Evolutionary conservation across 2,113 vertebrate species (phyloP).

Genomic region (Apistogramma diplotaenia): DNA sequence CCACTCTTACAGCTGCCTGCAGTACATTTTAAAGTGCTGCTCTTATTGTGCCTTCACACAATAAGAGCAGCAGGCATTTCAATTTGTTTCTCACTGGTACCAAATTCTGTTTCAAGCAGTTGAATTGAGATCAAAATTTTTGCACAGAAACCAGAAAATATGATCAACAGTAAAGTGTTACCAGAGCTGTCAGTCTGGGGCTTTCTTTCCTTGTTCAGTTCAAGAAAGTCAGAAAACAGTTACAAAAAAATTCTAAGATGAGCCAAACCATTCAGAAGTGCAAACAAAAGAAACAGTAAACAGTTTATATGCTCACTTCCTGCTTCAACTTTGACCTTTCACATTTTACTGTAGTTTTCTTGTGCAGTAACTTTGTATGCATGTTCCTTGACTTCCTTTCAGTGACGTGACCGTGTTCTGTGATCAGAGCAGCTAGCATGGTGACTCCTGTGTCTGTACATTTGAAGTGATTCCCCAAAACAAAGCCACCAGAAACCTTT

Average conservation of each 20-base stretch:
- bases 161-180: too few species aligned
- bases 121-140: neutral
- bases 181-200: neutral
- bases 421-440: neutral
- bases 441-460: neutral
- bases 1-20: too few species aligned
- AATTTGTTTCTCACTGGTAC: too few species aligned
- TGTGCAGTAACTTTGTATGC: too few species aligned
- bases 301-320: neutral
- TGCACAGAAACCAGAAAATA: neutral
- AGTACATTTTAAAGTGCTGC: too few species aligned
- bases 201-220: neutral
- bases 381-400: too few species aligned
- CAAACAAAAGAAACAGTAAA: neutral
- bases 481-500: neutral
- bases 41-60: too few species aligned
- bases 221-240: neutral
- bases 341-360: neutral
- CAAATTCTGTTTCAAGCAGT: accelerated
- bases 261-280: neutral
- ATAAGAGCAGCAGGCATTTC: too few species aligned
- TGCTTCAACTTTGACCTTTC: neutral
- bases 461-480: neutral
- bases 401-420: neutral
- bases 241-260: accelerated